A percentile compares a stretch with the other conserved stretches of the same genome.
Evolutionary conservation across 1,140 invertebrate species (phyloP).

Genomic region (Helicoverpa zea): DNA sequence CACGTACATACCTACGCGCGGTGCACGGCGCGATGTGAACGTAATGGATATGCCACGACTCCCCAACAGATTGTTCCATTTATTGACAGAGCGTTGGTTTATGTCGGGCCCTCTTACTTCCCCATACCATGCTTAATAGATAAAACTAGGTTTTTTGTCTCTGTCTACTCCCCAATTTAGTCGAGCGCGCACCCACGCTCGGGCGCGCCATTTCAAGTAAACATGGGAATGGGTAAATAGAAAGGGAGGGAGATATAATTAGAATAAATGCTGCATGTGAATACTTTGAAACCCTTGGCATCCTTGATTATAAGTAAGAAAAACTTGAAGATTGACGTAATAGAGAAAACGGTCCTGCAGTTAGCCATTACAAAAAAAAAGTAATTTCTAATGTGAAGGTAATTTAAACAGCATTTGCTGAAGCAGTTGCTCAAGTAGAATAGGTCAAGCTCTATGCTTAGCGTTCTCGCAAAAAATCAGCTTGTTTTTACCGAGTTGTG

Average conservation of each 20-base stretch:
- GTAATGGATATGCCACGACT: constrained; percentile 74
- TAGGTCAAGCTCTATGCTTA: constrained; percentile 8
- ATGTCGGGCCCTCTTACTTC: constrained; percentile 66
- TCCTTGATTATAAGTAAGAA: background rate
- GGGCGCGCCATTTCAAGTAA: constrained; percentile 82
- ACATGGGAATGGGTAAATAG: constrained; percentile 83
- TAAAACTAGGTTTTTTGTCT: constrained; percentile 74
- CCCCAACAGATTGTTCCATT: constrained; percentile 66
- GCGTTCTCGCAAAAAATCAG: background rate
- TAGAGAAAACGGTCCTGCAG: background rate
- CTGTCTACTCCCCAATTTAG: constrained; percentile 81
- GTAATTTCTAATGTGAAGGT: constrained; percentile 4
- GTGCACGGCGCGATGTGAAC: constrained; percentile 50
- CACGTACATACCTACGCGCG: constrained; percentile 52
- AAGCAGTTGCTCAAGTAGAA: background rate
- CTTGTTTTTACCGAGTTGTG: constrained; percentile 19
- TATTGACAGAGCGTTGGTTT: constrained; percentile 73
- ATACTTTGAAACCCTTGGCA: constrained; percentile 8
- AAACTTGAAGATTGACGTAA: background rate
- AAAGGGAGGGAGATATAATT: constrained; percentile 84
- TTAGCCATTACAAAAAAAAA: background rate
- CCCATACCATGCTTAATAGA: constrained; percentile 61
- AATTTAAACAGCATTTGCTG: constrained; percentile 29
- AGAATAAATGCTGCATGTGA: constrained; percentile 76
- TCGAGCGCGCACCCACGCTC: constrained; percentile 77